A percentile compares a stretch with the other conserved stretches of the same genome.
Conservation (phyloP, 2,113 vertebrate genomes). For the Sigmodon hispidus region DNA sequence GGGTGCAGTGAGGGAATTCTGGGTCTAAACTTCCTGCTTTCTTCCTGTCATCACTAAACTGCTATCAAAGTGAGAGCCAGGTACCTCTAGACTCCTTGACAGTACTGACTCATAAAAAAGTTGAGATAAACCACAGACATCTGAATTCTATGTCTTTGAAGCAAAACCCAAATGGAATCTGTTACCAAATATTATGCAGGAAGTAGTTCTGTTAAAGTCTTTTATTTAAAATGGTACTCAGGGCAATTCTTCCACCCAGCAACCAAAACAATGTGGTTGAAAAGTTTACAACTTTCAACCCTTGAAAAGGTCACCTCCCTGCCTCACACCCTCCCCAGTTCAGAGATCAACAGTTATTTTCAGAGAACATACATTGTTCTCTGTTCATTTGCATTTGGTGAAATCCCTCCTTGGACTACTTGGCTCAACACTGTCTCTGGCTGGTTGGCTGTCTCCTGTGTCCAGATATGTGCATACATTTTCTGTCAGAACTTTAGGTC, state of each 20-base stretch:
- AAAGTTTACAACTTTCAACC: conserved; percentile 82
- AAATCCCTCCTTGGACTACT: conserved; percentile 88
- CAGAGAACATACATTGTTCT: conserved; percentile 88
- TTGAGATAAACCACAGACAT: background rate
- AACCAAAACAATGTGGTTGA: conserved; percentile 87
- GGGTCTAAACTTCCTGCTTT: background rate
- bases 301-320: conserved; percentile 86
- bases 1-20: background rate
- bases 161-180: conserved; percentile 16
- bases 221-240: conserved; percentile 68
- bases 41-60: background rate
- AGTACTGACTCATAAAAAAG: background rate
- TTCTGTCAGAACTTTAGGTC: conserved; percentile 72
- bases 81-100: background rate
- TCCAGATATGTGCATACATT: conserved; percentile 30
- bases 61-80: background rate
- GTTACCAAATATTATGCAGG: conserved; percentile 26
- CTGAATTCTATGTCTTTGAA: background rate
- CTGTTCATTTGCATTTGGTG: conserved; percentile 90
- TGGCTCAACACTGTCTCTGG: conserved; percentile 82
- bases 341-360: conserved; percentile 87
- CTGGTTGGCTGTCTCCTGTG: conserved; percentile 71
- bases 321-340: conserved; percentile 78
- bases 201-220: conserved; percentile 27
- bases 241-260: conserved; percentile 68